Evolutionary conservation across 2,113 vertebrate species (phyloP).

Genomic region (Vimba vimba): DNA sequence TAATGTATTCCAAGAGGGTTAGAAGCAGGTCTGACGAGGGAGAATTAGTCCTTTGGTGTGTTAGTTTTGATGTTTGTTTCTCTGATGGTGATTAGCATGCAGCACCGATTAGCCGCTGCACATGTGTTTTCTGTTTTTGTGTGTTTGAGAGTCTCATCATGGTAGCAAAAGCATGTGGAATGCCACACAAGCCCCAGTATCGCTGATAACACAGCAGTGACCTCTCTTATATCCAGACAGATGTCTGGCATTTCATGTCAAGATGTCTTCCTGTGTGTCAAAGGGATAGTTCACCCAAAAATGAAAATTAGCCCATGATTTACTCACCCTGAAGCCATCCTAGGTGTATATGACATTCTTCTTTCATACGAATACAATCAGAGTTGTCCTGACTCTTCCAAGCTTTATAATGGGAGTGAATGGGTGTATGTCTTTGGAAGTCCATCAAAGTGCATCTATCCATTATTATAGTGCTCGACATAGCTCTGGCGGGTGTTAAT

Average conservation of each 20-base stretch:
- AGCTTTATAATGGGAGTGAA: too few species aligned
- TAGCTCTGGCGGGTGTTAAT: too few species aligned
- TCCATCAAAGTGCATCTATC: too few species aligned
- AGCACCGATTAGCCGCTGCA: conserved; percentile 26
- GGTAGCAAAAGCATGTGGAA: conserved; percentile 41
- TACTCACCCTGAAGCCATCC: too few species aligned
- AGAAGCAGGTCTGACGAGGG: not conserved
- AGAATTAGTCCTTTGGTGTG: not conserved
- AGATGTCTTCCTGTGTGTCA: not conserved
- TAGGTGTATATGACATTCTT: too few species aligned
- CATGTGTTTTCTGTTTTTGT: conserved; percentile 59
- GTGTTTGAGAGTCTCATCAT: not conserved
- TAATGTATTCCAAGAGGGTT: conserved; percentile 7
- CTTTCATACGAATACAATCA: too few species aligned
- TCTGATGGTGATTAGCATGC: conserved; percentile 65
- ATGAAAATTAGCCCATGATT: too few species aligned
- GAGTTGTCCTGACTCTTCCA: too few species aligned
- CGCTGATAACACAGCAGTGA: conserved; percentile 21
- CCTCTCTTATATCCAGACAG: not conserved
- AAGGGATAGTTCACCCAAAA: too few species aligned
- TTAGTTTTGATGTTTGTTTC: conserved; percentile 29
- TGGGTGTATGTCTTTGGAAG: too few species aligned
- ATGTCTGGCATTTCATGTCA: not conserved
- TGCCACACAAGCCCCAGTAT: conserved; percentile 5
- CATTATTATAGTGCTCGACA: too few species aligned